Evolutionary conservation across 1,140 invertebrate genomes (phyloP).

Genomic region (Teleogryllus occipitalis): DNA sequence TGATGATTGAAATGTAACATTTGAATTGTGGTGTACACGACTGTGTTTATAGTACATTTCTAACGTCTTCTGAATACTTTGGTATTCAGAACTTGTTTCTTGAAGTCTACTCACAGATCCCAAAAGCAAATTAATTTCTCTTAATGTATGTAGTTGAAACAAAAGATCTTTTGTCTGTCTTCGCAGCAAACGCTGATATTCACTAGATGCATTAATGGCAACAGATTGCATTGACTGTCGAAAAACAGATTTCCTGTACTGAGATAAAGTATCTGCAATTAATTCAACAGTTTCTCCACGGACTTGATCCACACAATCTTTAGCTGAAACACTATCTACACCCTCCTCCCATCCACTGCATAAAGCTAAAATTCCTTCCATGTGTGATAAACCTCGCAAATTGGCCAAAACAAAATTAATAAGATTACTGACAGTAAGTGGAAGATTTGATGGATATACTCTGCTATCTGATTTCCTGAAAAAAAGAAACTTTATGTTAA

Average conservation of each 20-base stretch:
- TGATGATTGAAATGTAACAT: background rate
- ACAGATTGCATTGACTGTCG: slow-evolving; percentile 21
- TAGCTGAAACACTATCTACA: slow-evolving; percentile 31
- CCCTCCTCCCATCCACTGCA: slow-evolving; percentile 29
- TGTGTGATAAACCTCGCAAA: slow-evolving; percentile 37
- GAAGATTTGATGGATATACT: slow-evolving; percentile 51
- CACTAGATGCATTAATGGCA: slow-evolving; percentile 24
- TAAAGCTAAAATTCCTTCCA: slow-evolving; percentile 38
- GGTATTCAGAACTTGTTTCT: slow-evolving; percentile 28
- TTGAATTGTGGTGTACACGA: background rate
- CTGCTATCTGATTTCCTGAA: slow-evolving; percentile 65
- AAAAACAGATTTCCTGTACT: slow-evolving; percentile 23
- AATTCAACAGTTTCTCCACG: slow-evolving; percentile 36
- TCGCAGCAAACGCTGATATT: slow-evolving; percentile 22
- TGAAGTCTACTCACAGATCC: slow-evolving; percentile 31
- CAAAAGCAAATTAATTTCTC: slow-evolving; percentile 36
- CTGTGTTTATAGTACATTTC: slow-evolving; percentile 27
- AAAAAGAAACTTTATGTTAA: slow-evolving; percentile 25
- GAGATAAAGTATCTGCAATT: slow-evolving; percentile 32
- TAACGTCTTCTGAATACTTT: slow-evolving; percentile 30
- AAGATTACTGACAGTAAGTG: slow-evolving; percentile 57
- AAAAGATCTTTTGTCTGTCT: slow-evolving; percentile 31
- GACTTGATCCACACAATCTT: slow-evolving; percentile 34
- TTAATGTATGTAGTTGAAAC: slow-evolving; percentile 34
- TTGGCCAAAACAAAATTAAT: slow-evolving; percentile 63